phyloP scores from a whole-genome alignment of 2,888 invertebrate genomes.

The Scaptomyza cyrtandrae region DNA sequence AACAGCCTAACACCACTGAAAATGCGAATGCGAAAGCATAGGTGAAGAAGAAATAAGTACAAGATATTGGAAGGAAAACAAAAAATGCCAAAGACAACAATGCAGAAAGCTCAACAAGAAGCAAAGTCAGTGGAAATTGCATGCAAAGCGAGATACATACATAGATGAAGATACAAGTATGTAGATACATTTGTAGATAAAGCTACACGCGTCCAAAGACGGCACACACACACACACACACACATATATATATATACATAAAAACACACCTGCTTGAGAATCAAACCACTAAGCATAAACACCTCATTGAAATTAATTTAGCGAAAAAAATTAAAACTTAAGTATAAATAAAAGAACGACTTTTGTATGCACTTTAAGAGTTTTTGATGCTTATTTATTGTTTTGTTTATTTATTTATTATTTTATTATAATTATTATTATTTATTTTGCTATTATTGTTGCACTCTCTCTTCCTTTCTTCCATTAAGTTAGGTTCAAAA shows the following conservation, averaged over 20 bases:
- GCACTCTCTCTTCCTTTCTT: too few relatives aligned
- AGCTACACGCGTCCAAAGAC: slow-evolving; percentile 10
- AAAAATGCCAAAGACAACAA: slow-evolving; percentile 4
- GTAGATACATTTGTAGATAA: slow-evolving; percentile 9
- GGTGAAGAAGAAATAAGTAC: slow-evolving; percentile 23
- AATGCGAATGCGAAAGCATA: slow-evolving; percentile 26
- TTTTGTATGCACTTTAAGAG: background rate
- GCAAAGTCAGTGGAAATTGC: slow-evolving; percentile 9
- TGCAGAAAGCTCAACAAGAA: slow-evolving; percentile 24
- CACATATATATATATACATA: too few relatives aligned
- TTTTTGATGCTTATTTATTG: too few relatives aligned
- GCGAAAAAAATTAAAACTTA: slow-evolving; percentile 1
- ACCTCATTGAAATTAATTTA: slow-evolving; percentile 40
- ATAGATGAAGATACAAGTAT: background rate
- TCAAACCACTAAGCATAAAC: slow-evolving; percentile 1
- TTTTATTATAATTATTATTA: too few relatives aligned
- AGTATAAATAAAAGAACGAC: background rate
- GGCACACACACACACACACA: background rate
- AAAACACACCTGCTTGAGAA: background rate
- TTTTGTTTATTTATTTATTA: background rate
- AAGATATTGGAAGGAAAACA: slow-evolving; percentile 14
- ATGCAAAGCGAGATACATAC: background rate
- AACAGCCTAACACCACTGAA: slow-evolving; percentile 16
- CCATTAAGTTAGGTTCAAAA: too few relatives aligned
- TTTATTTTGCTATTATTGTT: too few relatives aligned